A percentile compares a stretch with the other conserved stretches of the same genome.
These are phyloP conservation scores for Sphinx pinastri DNA, from an alignment of 2,888 invertebrate genomes.

Conservation along the genomic window DNA sequence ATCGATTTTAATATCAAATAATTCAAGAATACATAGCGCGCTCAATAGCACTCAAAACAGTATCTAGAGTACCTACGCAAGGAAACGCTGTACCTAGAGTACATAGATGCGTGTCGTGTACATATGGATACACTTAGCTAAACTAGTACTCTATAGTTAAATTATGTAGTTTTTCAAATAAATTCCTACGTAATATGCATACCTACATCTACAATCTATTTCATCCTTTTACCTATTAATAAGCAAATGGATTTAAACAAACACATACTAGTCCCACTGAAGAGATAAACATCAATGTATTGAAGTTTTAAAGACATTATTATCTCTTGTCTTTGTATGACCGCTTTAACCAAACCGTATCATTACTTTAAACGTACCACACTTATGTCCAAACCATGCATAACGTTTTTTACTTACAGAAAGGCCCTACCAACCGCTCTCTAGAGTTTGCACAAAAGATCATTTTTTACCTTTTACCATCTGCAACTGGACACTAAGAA, in stretches of 20 bases:
- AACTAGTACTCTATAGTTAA: too few relatives aligned
- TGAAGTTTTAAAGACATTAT: not conserved
- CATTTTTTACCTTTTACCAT: slow-evolving; percentile 61
- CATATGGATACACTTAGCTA: too few relatives aligned
- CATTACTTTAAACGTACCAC: slow-evolving; percentile 5
- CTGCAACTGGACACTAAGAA: slow-evolving; percentile 76
- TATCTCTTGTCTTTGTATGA: not conserved
- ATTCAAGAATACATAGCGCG: too few relatives aligned
- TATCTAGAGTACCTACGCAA: too few relatives aligned
- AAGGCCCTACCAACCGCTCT: slow-evolving; percentile 33
- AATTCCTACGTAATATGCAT: not conserved
- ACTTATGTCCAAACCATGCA: not conserved
- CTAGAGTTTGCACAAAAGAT: slow-evolving; percentile 50
- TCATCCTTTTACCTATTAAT: not conserved
- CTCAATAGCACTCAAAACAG: too few relatives aligned
- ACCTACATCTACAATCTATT: not conserved
- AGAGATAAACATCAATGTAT: not conserved
- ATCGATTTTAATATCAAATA: too few relatives aligned
- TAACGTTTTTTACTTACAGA: slow-evolving; percentile 5
- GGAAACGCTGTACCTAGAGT: too few relatives aligned
- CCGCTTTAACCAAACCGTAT: not conserved
- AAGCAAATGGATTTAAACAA: not conserved
- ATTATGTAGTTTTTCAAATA: not conserved
- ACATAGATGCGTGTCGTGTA: too few relatives aligned
- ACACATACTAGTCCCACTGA: not conserved